Evolutionary conservation across 2,797 vertebrate species (phyloP).

Genomic region (Ciconia nigra): DNA sequence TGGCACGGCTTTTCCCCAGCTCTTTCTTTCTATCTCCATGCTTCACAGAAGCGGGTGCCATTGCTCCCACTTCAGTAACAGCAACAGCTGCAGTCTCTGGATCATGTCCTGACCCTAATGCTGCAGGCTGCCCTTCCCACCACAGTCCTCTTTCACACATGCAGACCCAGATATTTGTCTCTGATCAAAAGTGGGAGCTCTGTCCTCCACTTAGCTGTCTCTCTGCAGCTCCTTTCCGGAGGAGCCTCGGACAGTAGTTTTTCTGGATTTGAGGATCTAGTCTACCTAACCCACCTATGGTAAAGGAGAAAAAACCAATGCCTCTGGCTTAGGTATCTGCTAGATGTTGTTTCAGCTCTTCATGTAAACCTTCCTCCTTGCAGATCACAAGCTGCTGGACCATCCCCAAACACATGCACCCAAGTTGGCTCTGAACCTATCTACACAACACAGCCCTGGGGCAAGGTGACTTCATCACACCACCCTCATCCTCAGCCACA

Average conservation of each 20-base stretch:
- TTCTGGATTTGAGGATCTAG: not conserved
- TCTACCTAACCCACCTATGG: not conserved
- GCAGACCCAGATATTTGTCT: not conserved
- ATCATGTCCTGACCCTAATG: accelerated
- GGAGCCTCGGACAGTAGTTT: not conserved
- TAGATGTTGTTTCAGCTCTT: not conserved
- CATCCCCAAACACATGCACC: accelerated
- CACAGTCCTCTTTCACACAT: not conserved
- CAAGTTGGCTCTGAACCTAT: not conserved
- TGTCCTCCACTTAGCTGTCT: not conserved
- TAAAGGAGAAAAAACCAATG: not conserved
- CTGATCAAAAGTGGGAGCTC: not conserved
- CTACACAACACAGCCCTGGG: not conserved
- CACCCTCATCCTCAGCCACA: not conserved
- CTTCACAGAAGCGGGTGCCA: not conserved
- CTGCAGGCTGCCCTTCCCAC: not conserved
- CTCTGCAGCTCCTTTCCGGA: not conserved
- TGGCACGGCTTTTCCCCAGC: not conserved
- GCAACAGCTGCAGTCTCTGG: not conserved
- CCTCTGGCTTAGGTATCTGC: not conserved
- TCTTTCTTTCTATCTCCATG: not conserved
- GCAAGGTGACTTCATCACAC: not conserved
- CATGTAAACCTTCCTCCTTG: not conserved
- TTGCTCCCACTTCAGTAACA: not conserved
- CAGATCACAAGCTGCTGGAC: not conserved